phyloP scores from a whole-genome alignment of 2,888 invertebrate genomes.

The Drosophila prolongata region DNA sequence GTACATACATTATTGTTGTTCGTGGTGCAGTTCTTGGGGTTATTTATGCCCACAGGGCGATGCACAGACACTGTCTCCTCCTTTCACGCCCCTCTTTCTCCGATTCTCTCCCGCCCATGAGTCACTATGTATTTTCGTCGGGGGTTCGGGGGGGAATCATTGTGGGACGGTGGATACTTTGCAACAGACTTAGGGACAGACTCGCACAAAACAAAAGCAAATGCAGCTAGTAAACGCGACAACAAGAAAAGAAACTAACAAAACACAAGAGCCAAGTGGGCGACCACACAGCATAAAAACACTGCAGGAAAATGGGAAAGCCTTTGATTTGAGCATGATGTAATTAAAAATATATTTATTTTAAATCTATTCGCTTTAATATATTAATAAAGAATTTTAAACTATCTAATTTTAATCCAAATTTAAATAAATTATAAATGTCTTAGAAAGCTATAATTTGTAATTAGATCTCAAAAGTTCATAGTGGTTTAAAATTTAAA shows the following conservation, averaged over 20 bases:
- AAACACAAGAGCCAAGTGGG: conserved; percentile 55
- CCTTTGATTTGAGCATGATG: no score
- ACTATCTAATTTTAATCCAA: no score
- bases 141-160: conserved; percentile 26
- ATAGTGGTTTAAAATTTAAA: no score
- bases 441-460: no score
- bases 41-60: conserved; percentile 70
- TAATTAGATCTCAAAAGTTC: no score
- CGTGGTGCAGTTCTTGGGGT: conserved; percentile 44
- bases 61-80: conserved; percentile 34
- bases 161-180: conserved; percentile 61
- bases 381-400: no score
- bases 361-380: no score
- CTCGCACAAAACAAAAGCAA: conserved; percentile 60
- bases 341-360: no score
- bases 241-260: conserved; percentile 43
- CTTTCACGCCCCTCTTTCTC: conserved; percentile 3
- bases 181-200: conserved; percentile 61
- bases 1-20: conserved; percentile 39
- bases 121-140: conserved; percentile 36
- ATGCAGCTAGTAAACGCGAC: conserved; percentile 35
- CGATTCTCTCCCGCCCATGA: conserved; percentile 20
- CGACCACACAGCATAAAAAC: conserved; percentile 67
- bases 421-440: no score
- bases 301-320: conserved; percentile 42